Percentiles rank a stretch among this genome's conserved stretches.
These are phyloP conservation scores for Malthinus seriepunctatus DNA, from an alignment of 2,888 invertebrate species.

Conservation along the genomic window DNA sequence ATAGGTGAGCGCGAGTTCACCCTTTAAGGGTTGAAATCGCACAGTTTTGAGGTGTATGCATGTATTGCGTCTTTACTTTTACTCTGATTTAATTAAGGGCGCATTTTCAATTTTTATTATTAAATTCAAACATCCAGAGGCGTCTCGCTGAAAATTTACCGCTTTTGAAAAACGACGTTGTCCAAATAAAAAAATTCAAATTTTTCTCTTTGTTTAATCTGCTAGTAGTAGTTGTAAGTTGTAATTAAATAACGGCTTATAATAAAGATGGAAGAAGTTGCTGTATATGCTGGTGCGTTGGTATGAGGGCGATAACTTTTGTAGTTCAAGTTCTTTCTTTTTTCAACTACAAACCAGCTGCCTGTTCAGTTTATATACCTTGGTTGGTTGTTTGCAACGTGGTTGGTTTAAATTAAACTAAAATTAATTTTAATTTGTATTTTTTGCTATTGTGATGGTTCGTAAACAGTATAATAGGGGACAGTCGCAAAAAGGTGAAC, in stretches of 20 bases:
- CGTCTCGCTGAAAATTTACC: too few relatives aligned
- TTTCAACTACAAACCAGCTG: neutral
- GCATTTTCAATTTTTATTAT: too few relatives aligned
- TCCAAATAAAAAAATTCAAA: too few relatives aligned
- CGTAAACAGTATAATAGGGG: slow-evolving; percentile 48
- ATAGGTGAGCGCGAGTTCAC: too few relatives aligned
- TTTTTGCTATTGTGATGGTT: slow-evolving; percentile 48
- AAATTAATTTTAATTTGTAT: neutral
- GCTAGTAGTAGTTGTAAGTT: neutral
- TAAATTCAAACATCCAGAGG: too few relatives aligned
- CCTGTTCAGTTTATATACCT: neutral
- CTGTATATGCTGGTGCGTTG: neutral
- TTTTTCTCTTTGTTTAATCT: too few relatives aligned
- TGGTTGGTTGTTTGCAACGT: neutral
- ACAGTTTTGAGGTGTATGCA: too few relatives aligned
- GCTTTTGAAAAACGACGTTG: too few relatives aligned
- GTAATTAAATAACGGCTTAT: neutral
- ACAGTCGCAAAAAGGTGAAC: slow-evolving; percentile 41
- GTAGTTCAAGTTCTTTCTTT: slow-evolving; percentile 5
- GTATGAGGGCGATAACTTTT: neutral
- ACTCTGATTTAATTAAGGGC: too few relatives aligned
- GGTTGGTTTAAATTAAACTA: neutral
- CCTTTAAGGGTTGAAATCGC: too few relatives aligned
- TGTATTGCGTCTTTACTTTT: too few relatives aligned
- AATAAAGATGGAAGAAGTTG: slow-evolving; percentile 1